phyloP scores from a whole-genome alignment of 2,113 vertebrate genomes.

The Eulemur rufifrons region DNA sequence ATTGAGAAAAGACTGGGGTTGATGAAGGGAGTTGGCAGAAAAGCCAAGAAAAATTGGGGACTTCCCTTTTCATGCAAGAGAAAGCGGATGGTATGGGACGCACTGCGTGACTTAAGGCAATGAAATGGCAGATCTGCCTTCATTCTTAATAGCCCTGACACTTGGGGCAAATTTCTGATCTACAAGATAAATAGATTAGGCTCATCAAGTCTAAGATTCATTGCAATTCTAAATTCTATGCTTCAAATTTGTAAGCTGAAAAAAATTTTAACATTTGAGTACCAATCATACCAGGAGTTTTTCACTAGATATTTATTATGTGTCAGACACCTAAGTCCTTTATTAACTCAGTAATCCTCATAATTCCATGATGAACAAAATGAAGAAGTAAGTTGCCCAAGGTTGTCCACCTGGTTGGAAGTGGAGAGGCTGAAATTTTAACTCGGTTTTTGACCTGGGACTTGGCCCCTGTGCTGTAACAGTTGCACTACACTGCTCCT shows the following conservation, averaged over 20 bases:
- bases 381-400: not conserved
- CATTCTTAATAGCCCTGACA: not conserved
- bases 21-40: not conserved
- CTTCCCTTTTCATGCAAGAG: not conserved
- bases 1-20: not conserved
- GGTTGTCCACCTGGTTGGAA: not conserved
- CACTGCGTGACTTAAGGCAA: not conserved
- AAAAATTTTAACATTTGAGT: not conserved
- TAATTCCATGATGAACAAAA: not conserved
- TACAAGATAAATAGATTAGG: not conserved
- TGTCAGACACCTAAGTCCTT: not conserved
- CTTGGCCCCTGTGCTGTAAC: not conserved
- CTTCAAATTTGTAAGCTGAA: not conserved
- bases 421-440: not conserved
- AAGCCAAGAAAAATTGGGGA: not conserved
- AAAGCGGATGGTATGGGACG: not conserved
- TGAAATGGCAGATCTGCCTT: not conserved
- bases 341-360: not conserved
- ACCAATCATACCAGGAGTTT: not conserved
- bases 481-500: accelerated
- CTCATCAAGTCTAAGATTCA: not conserved
- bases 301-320: not conserved
- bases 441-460: not conserved
- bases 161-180: not conserved
- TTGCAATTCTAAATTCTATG: not conserved